phyloP scores from a whole-genome alignment of 2,797 vertebrate species.

The Lepilemur septentrionalis region DNA sequence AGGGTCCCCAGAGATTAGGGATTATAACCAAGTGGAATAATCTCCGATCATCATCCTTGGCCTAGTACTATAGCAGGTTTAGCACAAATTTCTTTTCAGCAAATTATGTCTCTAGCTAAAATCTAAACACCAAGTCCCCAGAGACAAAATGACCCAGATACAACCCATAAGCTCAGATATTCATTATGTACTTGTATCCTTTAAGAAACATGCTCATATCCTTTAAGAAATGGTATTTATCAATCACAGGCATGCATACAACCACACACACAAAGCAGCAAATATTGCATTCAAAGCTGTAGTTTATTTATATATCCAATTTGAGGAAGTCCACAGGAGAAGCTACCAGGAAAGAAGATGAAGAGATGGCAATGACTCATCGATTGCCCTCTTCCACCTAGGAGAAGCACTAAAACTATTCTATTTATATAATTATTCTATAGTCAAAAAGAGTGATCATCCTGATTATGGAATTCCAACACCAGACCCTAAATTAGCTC shows the following conservation, averaged over 20 bases:
- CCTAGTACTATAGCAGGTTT: not conserved
- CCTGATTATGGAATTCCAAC: not conserved
- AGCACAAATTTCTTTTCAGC: not conserved
- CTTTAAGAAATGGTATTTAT: not conserved
- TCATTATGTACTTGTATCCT: not conserved
- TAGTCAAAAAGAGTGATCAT: not conserved
- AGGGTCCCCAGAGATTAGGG: not conserved
- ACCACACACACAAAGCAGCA: not conserved
- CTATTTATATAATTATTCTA: not conserved
- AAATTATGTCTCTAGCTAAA: not conserved
- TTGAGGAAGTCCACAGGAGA: not conserved
- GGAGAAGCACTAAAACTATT: not conserved
- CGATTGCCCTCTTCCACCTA: not conserved
- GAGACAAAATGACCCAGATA: not conserved
- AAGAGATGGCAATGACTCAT: not conserved
- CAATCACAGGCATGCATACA: not conserved
- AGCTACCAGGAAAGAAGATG: not conserved
- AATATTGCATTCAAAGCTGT: not conserved
- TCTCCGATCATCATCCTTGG: not conserved
- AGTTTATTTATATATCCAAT: not conserved
- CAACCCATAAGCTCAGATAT: not conserved
- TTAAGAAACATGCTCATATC: not conserved
- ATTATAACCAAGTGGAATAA: not conserved
- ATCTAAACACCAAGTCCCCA: not conserved
- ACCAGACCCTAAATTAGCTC: not conserved